Conservation (phyloP, 30 jellyfish, hydroid and myxozoan species). For the Aurelia coerulea region DNA sequence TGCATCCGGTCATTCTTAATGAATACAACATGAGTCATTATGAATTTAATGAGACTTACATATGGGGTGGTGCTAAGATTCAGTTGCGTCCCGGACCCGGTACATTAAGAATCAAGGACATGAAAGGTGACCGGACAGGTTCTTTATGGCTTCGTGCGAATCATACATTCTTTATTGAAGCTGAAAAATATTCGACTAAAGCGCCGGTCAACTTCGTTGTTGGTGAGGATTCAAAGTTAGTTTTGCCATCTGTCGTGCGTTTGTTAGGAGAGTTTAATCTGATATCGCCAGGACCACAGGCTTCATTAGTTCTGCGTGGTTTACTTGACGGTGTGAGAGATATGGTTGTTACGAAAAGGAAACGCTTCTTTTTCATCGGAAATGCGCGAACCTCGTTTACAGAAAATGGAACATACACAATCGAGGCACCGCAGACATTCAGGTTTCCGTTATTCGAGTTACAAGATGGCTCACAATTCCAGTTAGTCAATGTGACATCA, state of each 20-base stretch:
- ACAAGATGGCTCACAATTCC: conserved; percentile 71
- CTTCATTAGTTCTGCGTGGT: conserved; percentile 60
- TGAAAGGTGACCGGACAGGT: conserved; percentile 66
- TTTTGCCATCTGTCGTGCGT: conserved; percentile 65
- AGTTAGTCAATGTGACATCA: conserved; percentile 58
- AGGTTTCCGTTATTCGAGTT: conserved; percentile 70
- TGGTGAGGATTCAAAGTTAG: conserved; percentile 47
- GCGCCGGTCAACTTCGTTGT: conserved; percentile 67
- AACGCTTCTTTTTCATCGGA: conserved; percentile 55
- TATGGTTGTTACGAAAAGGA: conserved; percentile 68
- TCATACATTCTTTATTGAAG: conserved; percentile 56
- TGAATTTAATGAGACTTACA: conserved; percentile 17
- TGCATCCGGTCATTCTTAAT: conserved; percentile 58
- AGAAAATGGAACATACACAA: conserved; percentile 61
- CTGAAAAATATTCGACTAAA: conserved; percentile 50
- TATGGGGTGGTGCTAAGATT: conserved; percentile 65
- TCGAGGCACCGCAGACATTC: conserved; percentile 68
- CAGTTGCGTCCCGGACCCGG: conserved; percentile 56
- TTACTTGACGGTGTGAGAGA: conserved; percentile 72
- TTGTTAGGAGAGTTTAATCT: conserved; percentile 40
- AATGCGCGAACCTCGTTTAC: conserved; percentile 71
- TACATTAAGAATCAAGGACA: conserved; percentile 1
- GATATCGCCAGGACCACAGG: conserved; percentile 66
- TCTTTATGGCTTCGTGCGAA: conserved; percentile 28
- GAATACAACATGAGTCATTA: conserved; percentile 37